Conservation (phyloP, 1,140 invertebrate genomes). For the Acromyrmex echinatior region DNA sequence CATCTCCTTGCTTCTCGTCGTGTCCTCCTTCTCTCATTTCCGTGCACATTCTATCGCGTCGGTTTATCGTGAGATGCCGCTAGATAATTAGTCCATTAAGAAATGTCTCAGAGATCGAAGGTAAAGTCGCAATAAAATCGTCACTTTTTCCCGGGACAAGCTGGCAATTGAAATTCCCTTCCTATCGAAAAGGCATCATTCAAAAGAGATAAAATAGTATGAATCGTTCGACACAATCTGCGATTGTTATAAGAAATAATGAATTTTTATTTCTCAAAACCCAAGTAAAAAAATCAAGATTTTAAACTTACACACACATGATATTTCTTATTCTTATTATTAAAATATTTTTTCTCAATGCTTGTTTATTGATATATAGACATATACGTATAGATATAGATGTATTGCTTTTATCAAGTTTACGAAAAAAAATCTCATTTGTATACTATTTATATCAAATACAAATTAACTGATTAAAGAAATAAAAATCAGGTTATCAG, state of each 20-base stretch:
- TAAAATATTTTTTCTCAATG: neutral
- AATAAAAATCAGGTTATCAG: conserved; percentile 2
- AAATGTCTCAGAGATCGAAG: conserved; percentile 22
- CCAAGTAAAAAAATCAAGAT: neutral
- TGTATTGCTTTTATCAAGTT: neutral
- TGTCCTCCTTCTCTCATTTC: neutral
- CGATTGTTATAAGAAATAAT: no score
- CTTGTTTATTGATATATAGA: neutral
- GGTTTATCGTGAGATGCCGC: conserved; percentile 42
- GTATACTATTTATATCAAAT: neutral
- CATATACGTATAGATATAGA: neutral
- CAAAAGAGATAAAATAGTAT: neutral
- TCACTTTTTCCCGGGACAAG: neutral
- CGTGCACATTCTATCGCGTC: conserved; percentile 10
- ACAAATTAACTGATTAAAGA: neutral
- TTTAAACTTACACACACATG: neutral
- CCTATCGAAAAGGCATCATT: no score
- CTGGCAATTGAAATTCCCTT: conserved; percentile 5
- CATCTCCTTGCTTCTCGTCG: conserved; percentile 19
- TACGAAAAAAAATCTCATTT: neutral
- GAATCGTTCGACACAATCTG: no score
- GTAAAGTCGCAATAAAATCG: conserved; percentile 35
- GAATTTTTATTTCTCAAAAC: neutral
- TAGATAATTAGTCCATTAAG: conserved; percentile 54
- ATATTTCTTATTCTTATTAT: neutral